These are phyloP conservation scores for Capreolus pygargus DNA, from an alignment of 2,113 vertebrate species.

Conservation along the genomic window DNA sequence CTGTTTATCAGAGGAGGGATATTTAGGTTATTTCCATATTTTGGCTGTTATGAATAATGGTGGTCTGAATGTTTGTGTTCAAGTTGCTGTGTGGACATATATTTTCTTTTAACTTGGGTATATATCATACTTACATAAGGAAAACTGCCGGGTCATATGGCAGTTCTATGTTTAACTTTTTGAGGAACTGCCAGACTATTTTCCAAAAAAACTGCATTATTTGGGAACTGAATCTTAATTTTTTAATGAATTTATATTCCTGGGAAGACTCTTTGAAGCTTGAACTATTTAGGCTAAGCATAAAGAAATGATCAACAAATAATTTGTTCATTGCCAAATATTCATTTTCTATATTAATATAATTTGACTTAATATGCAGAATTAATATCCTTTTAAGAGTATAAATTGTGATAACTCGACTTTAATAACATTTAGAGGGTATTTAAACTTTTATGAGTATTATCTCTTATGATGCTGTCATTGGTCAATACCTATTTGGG, in stretches of 20 bases:
- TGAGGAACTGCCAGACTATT: neutral
- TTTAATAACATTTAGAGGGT: neutral
- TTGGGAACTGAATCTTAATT: constrained; percentile 69
- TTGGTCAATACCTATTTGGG: neutral
- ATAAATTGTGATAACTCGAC: neutral
- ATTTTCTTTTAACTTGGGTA: constrained; percentile 11
- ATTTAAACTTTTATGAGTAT: neutral
- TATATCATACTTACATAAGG: neutral
- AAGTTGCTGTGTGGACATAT: neutral
- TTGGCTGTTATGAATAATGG: neutral
- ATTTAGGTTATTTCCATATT: neutral
- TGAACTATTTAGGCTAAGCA: neutral
- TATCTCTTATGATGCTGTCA: neutral
- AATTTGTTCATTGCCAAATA: neutral
- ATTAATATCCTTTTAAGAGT: constrained; percentile 7
- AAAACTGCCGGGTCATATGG: neutral
- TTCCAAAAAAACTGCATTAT: neutral
- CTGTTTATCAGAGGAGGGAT: neutral
- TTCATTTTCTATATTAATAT: constrained; percentile 3
- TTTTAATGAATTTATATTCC: constrained; percentile 16
- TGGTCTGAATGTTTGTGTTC: neutral
- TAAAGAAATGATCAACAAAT: constrained; percentile 21
- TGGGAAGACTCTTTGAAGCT: neutral
- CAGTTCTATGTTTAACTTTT: neutral
- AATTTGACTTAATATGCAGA: neutral